These are phyloP conservation scores for Sussaba pulchella DNA, from an alignment of 2,888 invertebrate species.

Conservation along the genomic window DNA sequence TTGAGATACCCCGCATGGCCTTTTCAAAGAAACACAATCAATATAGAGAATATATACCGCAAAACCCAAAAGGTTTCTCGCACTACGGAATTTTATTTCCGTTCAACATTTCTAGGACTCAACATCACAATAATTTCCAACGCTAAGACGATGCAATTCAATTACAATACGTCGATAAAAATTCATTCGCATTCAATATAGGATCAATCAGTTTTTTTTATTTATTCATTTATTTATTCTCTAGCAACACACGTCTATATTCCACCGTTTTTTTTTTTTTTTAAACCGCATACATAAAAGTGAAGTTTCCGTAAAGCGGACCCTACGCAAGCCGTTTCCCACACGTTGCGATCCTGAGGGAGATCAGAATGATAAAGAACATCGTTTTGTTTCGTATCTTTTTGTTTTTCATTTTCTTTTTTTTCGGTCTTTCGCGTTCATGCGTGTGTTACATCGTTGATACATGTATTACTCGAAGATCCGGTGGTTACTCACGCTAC, in stretches of 20 bases:
- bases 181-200: neutral
- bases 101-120: neutral
- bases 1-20: no score
- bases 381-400: neutral
- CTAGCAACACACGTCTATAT: slow-evolving; percentile 13
- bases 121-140: neutral
- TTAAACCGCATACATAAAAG: neutral
- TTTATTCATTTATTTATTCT: slow-evolving; percentile 30
- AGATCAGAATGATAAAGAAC: neutral
- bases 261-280: slow-evolving; percentile 14
- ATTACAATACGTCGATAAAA: neutral
- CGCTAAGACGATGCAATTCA: neutral
- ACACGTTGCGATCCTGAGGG: neutral
- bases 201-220: neutral
- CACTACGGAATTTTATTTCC: neutral
- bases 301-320: slow-evolving; percentile 15
- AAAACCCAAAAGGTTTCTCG: no score
- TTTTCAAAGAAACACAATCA: no score
- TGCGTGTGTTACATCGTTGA: neutral
- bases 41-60: no score
- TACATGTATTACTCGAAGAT: neutral
- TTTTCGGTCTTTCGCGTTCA: neutral
- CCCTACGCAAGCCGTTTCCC: neutral
- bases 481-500: neutral
- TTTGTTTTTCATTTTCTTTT: no score